Base-by-base conservation (phyloP, 1,140 invertebrate genomes). In the Trachelipus rathkii region DNA sequence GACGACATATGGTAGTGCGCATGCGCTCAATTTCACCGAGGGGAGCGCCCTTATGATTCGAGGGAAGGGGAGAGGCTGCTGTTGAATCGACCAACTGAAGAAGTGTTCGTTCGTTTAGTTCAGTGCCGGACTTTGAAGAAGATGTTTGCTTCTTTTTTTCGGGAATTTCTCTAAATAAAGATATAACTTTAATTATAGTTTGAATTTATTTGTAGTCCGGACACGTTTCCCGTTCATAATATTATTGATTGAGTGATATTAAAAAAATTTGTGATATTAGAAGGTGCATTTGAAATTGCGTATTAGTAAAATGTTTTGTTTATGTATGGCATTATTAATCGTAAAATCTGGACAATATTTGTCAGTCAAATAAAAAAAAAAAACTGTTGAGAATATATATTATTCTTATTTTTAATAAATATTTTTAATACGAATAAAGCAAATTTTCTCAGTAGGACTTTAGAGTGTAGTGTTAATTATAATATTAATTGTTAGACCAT, bases 321-420 rank as follows among this genome's bases (percentile, higher is more conserved):
- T 19, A 60, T 60, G 50, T 60, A 60, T 15, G 50, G 8, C 50
- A 19, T 60, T 60, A 60, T 60, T 60, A 60, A 60, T 60, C 50
- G 11, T 60, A 15, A 60, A 60, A 19, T 60, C 50, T 33, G 33
- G 33, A 33, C 33, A 33, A 33, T 33, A 33, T 33, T 33, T 33
- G 33, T 33, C 33, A 33, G 33, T 33, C 33, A 33, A 3, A 33
- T 33, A 6, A 33, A 33, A n/a, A n/a, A n/a, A n/a, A n/a, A n/a
- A 33, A 33, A 33, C 33, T 33, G 33, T 33, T 33, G 33, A 33
- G 33, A 33, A 33, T 33, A 6, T 33, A 60, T 60, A 60, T 60
- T 60, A 8, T 60, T 60, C 50, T 60, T 60, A 60, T 60, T 15
- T 60, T 15, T 15, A 60, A 13, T 60, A 60, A 15, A 33, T 33